Base-by-base conservation (phyloP, 2,797 vertebrate genomes). In the Siniperca undulata region DNA sequence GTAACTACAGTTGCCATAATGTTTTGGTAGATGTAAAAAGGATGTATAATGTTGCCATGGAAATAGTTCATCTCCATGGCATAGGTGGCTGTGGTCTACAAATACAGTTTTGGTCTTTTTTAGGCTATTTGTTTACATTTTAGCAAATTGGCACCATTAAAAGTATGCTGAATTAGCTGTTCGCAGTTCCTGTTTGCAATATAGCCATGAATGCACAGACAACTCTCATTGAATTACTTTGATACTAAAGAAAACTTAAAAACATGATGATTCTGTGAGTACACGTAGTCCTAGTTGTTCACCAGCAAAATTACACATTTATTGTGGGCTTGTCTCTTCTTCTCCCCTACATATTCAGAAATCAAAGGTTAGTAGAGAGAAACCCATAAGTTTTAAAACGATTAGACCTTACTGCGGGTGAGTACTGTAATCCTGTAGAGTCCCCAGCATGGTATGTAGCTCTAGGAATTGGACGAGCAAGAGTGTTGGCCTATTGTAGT, bases 311-410 rank as follows among this genome's bases (percentile, higher is more conserved):
- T 94, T 93, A 82, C 85, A 88, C 90, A 95, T 96, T 96, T 96
- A 95, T 93, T 93, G 91, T 96, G 95, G 95, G 90, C 93, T 95
- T 96, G 90, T 96, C 91, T 96, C 91, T 96, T 96, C 91, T 95
- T 96, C 93, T 96, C 88, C 94, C 95, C 95, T 92, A 95, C 86
- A 92, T 91, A 96, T 96, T 97, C 95, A 97, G 96, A 97, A 93
- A 96, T 91, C 94, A 96, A 92, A 97, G 96, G 96, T 97, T 96
- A 97, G 96, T 97, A 95, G 88, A 94, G 86, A 80, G 87, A 94
- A 91, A 91, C 75, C 92, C 84, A 65, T 96, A 96, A 89, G 86
- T 95, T 92, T 94, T 95, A 87, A 94, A 96, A 94, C 61, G 79
- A 89, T 95, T 97, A 96, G 93, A 94, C 86, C 93, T 95, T 95